A percentile compares a stretch with the other conserved stretches of the same genome.
Evolutionary conservation across 2,113 vertebrate genomes (phyloP).

Genomic region (Hemiprocne comata): DNA sequence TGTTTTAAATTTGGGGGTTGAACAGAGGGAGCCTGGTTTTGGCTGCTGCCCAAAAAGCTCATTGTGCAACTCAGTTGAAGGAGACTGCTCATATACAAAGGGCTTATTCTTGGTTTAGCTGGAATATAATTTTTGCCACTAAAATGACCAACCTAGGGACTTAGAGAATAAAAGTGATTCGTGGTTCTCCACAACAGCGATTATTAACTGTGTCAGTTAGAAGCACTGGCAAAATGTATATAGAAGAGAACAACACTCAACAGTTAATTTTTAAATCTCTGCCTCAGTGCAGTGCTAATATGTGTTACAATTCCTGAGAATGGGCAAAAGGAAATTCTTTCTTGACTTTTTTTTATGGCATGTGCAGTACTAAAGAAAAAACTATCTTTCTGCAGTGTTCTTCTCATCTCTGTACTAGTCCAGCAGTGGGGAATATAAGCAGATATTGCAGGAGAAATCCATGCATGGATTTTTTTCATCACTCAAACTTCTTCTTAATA

Average conservation of each 20-base stretch:
- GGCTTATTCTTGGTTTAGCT: slow-evolving; percentile 76
- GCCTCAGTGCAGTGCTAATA: slow-evolving; percentile 41
- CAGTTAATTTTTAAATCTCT: slow-evolving; percentile 69
- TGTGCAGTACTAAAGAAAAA: neutral
- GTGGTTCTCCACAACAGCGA: slow-evolving; percentile 39
- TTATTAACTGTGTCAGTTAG: slow-evolving; percentile 65
- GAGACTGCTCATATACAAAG: slow-evolving; percentile 74
- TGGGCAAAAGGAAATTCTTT: slow-evolving; percentile 34
- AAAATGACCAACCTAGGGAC: slow-evolving; percentile 73
- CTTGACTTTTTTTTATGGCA: neutral
- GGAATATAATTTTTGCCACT: slow-evolving; percentile 74
- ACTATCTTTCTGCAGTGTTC: neutral
- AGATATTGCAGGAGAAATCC: slow-evolving; percentile 28
- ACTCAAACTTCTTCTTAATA: neutral
- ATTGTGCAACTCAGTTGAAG: slow-evolving; percentile 70
- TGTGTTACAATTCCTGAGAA: slow-evolving; percentile 28
- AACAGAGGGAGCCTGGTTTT: slow-evolving; percentile 67
- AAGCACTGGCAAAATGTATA: slow-evolving; percentile 27
- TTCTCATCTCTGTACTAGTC: slow-evolving; percentile 9
- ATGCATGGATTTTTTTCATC: neutral
- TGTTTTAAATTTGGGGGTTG: slow-evolving; percentile 73
- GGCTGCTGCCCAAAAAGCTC: slow-evolving; percentile 73
- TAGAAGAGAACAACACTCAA: slow-evolving; percentile 32
- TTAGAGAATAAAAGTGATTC: slow-evolving; percentile 67
- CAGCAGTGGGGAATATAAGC: neutral